These are phyloP conservation scores for Gerris lacustris DNA, from an alignment of 2,888 invertebrate genomes.

Conservation along the genomic window DNA sequence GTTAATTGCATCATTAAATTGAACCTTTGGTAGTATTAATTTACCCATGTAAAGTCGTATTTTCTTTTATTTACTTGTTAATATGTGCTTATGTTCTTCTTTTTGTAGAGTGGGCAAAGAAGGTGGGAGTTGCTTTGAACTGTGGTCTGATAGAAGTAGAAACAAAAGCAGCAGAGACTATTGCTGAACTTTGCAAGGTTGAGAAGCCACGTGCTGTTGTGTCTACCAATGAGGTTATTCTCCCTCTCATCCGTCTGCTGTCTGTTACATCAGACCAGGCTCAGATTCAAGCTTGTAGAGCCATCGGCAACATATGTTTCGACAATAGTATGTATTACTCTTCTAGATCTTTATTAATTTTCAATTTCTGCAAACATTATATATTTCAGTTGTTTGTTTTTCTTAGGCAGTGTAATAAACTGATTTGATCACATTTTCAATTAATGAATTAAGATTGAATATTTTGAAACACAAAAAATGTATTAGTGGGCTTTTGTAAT, in stretches of 20 bases:
- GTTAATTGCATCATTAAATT: too few species aligned
- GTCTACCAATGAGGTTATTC: constrained; percentile 24
- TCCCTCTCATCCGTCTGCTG: constrained; percentile 26
- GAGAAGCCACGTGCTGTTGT: constrained; percentile 50
- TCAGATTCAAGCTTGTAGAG: constrained; percentile 62
- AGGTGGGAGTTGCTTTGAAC: constrained; percentile 25
- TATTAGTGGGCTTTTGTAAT: too few species aligned
- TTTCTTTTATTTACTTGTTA: too few species aligned
- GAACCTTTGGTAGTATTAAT: too few species aligned
- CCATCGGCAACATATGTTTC: constrained; percentile 78
- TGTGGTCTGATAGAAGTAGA: constrained; percentile 30
- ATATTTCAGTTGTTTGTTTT: too few species aligned
- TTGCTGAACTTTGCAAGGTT: constrained; percentile 71
- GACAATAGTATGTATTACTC: constrained; percentile 58
- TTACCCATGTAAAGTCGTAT: too few species aligned
- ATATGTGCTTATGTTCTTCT: too few species aligned
- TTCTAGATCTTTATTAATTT: constrained; percentile 1
- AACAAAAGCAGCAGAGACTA: constrained; percentile 49
- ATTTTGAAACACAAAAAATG: too few species aligned
- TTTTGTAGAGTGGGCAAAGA: constrained; percentile 16
- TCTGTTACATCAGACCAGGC: constrained; percentile 22
- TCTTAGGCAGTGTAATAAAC: neutral
- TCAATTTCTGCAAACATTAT: constrained; percentile 8
- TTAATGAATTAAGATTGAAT: too few species aligned
- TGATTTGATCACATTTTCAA: too few species aligned